Conservation (phyloP, 2,888 invertebrate species). For the Xestia c-nigrum region DNA sequence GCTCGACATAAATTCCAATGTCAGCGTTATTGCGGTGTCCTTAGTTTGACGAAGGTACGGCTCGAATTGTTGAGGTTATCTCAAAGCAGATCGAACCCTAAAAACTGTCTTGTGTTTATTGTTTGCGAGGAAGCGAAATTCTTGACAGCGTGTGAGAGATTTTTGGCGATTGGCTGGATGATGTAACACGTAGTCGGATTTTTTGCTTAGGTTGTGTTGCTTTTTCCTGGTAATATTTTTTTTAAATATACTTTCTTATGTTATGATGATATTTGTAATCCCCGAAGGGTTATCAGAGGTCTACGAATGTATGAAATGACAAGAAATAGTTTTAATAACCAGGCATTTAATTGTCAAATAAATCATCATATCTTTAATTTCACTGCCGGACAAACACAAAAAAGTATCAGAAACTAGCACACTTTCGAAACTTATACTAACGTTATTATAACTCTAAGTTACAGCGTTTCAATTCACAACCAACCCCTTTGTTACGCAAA, state of each 20-base stretch:
- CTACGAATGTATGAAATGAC: background rate
- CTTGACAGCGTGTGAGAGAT: constrained; percentile 66
- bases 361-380: background rate
- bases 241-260: background rate
- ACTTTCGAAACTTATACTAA: constrained; percentile 4
- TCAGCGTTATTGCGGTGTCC: constrained; percentile 84
- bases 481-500: constrained; percentile 33
- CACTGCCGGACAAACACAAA: background rate
- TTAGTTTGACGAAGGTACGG: constrained; percentile 87
- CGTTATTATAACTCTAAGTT: constrained; percentile 21
- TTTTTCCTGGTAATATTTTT: background rate
- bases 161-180: constrained; percentile 63
- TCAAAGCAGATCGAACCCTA: constrained; percentile 78
- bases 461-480: constrained; percentile 21
- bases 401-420: background rate
- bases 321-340: background rate
- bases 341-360: background rate
- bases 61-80: constrained; percentile 83
- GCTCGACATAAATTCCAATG: constrained; percentile 86
- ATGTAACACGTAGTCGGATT: constrained; percentile 61
- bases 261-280: background rate
- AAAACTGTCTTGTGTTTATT: constrained; percentile 77
- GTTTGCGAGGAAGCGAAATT: constrained; percentile 73
- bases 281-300: background rate
- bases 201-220: background rate